phyloP scores from a whole-genome alignment of 2,113 vertebrate genomes.

The Nesoenas mayeri region DNA sequence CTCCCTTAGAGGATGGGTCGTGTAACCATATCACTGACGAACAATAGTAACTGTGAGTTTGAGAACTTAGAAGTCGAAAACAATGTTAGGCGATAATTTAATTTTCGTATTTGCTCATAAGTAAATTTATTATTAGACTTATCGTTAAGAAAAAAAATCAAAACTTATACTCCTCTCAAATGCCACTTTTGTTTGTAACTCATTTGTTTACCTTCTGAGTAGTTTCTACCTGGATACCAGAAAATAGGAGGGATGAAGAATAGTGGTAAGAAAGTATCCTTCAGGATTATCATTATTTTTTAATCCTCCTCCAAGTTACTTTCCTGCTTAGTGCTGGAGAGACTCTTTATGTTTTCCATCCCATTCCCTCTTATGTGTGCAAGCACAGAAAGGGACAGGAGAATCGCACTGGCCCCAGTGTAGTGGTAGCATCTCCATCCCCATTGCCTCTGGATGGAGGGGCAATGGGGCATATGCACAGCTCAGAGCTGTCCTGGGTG shows the following conservation, averaged over 20 bases:
- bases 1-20: not conserved
- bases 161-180: not conserved
- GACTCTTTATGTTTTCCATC: not conserved
- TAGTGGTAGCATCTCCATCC: not conserved
- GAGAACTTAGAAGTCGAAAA: not conserved
- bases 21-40: not conserved
- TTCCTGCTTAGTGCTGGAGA: not conserved
- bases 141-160: not conserved
- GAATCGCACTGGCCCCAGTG: not conserved
- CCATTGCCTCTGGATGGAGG: accelerated
- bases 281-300: not conserved
- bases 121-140: not conserved
- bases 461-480: not conserved
- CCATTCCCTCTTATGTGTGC: accelerated
- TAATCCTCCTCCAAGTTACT: not conserved
- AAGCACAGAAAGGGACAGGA: not conserved
- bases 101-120: not conserved
- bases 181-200: not conserved
- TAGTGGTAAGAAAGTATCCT: not conserved
- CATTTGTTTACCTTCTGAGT: not conserved
- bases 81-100: not conserved
- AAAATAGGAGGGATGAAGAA: not conserved
- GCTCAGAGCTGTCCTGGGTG: not conserved
- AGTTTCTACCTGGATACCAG: not conserved
- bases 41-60: not conserved